Evolutionary conservation across 2,888 invertebrate genomes (phyloP), one percentile per base, ranked within the genome.

Genomic region (Synergus gifuensis): DNA sequence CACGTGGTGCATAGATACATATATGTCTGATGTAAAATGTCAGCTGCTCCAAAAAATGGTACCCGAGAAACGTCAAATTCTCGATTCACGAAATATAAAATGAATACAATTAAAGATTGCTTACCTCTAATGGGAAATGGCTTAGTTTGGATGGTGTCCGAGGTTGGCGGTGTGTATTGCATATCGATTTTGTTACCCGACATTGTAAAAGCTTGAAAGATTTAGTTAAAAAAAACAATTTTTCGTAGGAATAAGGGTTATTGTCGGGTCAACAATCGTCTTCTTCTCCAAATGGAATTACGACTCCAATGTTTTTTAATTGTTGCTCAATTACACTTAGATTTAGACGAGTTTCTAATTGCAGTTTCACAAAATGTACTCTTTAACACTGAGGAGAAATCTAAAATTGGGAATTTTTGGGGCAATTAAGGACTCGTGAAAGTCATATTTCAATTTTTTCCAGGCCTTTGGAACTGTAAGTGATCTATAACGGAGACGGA

Each of bases 141-240:
- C 93, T 97, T 97, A 64, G 97, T 97, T 94, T 96, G 96, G 77
- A 97, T 96, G 67, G 97, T 97, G 91, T 97, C 97, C 81, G 96
- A 95, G 12, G 96, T 96, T 76, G 97, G 96, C 81, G 96, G 96
- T 89, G 91, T 91, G 83, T 91, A 91, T 82, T 91, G 92, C 90
- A 90, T 91, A 80, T 91, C 89, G 81, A 87, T 88, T 83, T 88
- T 83, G 40, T 83, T 73, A 79, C 87, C 86, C 80, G 83, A 86
- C 87, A 87, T 87, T 78, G 82, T 84, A 79, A 76, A 77, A 40
- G 49, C n/a, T 60, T 40, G n/a, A 42, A 77, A 76, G 63, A 77
- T 78, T 28, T 64, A 63, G 28, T 36, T 16, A 66, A 44, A 63
- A 63, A 77, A 60, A 66, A 5, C 16, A 12, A n/a, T 76, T 44